Conservation (phyloP, 2,888 invertebrate species). For the Gerris lacustris region DNA sequence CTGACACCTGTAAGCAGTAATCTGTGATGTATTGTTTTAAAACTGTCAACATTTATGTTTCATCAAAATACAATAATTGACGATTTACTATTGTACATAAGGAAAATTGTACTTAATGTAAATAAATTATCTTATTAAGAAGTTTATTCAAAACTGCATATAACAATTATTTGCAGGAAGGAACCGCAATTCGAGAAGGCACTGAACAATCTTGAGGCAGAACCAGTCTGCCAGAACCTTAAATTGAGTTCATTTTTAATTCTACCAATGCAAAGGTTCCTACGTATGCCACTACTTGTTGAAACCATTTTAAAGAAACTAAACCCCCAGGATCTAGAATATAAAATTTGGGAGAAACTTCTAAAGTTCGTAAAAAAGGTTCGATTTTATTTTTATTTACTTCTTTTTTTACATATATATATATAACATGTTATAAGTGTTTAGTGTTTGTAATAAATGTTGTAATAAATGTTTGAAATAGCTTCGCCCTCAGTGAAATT, state of each 20-base stretch:
- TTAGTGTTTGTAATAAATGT: background rate
- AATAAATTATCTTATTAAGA: no score
- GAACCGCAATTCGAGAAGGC: background rate
- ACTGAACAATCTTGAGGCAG: conserved; percentile 40
- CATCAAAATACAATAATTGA: no score
- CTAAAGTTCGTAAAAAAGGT: background rate
- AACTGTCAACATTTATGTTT: no score
- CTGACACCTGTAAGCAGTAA: no score
- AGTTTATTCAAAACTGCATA: no score
- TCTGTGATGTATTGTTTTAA: no score
- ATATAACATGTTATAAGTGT: background rate
- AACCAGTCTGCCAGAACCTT: conserved; percentile 66
- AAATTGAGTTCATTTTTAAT: conserved; percentile 87
- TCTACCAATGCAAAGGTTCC: conserved; percentile 95
- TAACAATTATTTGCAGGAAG: background rate
- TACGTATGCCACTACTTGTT: conserved; percentile 54
- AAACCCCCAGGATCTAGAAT: background rate
- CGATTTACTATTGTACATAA: no score
- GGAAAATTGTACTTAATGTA: no score
- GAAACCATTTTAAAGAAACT: background rate
- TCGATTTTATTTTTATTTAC: background rate
- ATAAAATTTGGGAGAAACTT: background rate
- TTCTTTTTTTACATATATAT: background rate
- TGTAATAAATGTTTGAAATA: no score
- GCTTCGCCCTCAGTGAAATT: no score